Conservation (phyloP, 2,888 invertebrate genomes). For the Agrochola litura region DNA sequence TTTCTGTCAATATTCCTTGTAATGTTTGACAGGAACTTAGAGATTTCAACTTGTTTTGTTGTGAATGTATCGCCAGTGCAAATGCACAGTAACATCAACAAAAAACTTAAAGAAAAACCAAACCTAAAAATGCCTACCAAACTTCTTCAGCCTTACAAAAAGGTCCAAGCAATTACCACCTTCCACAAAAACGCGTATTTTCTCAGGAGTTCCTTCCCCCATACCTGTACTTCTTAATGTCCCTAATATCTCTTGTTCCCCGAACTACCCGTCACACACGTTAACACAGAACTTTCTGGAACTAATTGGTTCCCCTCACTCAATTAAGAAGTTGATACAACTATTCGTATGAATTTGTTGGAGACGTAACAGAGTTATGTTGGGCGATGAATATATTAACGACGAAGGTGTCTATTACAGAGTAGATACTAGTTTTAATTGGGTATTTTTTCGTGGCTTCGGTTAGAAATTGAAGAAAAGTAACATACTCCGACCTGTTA, state of each 20-base stretch:
- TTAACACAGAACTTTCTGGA: constrained; percentile 25
- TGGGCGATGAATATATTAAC: constrained; percentile 35
- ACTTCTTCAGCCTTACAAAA: constrained; percentile 11
- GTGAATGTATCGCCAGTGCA: too few relatives aligned
- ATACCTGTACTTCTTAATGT: not conserved
- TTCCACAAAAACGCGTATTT: constrained; percentile 4
- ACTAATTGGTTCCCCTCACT: constrained; percentile 40
- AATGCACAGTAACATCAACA: too few relatives aligned
- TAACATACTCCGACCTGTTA: not conserved
- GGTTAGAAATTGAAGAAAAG: too few relatives aligned
- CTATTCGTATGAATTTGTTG: constrained; percentile 37
- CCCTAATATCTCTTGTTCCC: constrained; percentile 5
- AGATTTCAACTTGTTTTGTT: too few relatives aligned
- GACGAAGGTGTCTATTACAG: not conserved
- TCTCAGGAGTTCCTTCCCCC: not conserved
- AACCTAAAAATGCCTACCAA: not conserved
- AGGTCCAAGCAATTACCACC: constrained; percentile 11
- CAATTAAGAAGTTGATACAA: constrained; percentile 45
- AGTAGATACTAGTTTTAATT: constrained; percentile 16
- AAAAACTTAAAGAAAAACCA: not conserved
- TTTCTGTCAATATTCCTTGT: too few relatives aligned
- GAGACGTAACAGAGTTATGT: constrained; percentile 17
- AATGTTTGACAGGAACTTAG: too few relatives aligned
- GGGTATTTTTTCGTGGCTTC: not conserved
- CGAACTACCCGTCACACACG: not conserved